Conservation (phyloP, 2,797 vertebrate genomes). For the Oreortyx pictus region DNA sequence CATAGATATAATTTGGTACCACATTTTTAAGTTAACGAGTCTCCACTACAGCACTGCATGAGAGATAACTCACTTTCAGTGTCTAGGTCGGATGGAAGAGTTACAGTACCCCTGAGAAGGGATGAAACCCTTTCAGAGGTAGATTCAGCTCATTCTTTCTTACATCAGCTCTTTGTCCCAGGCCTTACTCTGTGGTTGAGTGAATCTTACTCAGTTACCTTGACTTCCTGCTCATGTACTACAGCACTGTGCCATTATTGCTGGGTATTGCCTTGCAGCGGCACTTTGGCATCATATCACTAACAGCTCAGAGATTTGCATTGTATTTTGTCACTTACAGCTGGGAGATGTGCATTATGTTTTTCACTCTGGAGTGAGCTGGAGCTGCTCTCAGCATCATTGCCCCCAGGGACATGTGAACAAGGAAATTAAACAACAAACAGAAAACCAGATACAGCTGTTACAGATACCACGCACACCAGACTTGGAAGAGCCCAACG, state of each 20-base stretch:
- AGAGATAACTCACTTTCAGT: neutral
- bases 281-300: neutral
- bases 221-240: neutral
- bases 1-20: neutral
- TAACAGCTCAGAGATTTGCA: neutral
- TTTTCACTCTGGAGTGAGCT: neutral
- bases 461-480: neutral
- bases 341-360: neutral
- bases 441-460: neutral
- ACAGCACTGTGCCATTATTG: neutral
- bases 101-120: neutral
- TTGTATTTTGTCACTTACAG: neutral
- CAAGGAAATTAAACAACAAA: neutral
- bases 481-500: neutral
- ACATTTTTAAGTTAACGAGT: neutral
- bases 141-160: neutral
- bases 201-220: neutral
- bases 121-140: neutral
- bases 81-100: neutral
- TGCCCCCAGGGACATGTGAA: rapidly evolving
- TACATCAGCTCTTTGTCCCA: neutral
- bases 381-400: neutral
- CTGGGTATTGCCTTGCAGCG: neutral
- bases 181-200: too few relatives aligned
- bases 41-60: neutral